Conservation (phyloP, 2,797 vertebrate genomes). For the Syngnathus rostellatus region DNA sequence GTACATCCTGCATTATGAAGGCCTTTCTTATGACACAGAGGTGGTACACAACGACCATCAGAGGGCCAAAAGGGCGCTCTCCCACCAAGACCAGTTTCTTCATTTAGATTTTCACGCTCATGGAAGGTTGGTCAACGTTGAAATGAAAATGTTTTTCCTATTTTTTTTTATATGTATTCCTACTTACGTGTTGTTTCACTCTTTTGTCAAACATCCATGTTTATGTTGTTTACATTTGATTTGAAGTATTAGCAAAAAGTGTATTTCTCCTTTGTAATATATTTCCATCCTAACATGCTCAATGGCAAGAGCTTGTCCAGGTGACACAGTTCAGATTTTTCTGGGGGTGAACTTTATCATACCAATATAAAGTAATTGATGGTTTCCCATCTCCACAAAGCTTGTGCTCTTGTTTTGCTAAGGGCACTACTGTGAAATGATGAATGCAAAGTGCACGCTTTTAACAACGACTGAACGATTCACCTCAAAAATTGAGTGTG, state of each 20-base stretch:
- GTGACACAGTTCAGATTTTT: not conserved
- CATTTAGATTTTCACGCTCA: constrained; percentile 92
- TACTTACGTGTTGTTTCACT: not conserved
- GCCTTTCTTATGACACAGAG: constrained; percentile 86
- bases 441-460: not conserved
- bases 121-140: constrained; percentile 77
- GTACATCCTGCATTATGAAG: constrained; percentile 95
- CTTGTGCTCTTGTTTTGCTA: not conserved
- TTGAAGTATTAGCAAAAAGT: not conserved
- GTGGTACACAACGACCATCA: constrained; percentile 88
- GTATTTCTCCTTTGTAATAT: not conserved
- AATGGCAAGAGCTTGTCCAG: not conserved
- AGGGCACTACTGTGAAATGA: not conserved
- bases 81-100: constrained; percentile 83
- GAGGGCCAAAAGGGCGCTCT: constrained; percentile 86
- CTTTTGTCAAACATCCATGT: not conserved
- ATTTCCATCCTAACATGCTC: not conserved
- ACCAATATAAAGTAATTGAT: not conserved
- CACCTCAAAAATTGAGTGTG: not conserved
- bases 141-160: not conserved
- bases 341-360: not conserved
- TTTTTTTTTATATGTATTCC: constrained; percentile 1
- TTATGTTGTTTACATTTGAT: not conserved
- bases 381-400: not conserved
- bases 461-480: constrained; percentile 5